Percentiles rank a stretch among this genome's conserved stretches.
phyloP scores from a whole-genome alignment of 2,888 invertebrate genomes.

The Cataglyphis cursor region DNA sequence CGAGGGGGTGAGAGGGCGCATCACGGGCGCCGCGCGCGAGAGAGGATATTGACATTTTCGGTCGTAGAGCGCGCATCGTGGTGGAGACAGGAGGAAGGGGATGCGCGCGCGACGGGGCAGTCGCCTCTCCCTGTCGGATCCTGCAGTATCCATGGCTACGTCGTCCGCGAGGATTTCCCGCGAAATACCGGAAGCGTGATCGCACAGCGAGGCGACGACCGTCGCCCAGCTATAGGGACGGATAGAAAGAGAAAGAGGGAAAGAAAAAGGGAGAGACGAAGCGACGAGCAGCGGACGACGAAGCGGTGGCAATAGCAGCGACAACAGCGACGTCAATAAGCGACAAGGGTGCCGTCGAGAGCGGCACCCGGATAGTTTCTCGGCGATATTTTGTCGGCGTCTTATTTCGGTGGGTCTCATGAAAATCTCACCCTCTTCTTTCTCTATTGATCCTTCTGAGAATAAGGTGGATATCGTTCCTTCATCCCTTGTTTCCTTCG shows the following conservation, averaged over 20 bases:
- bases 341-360: constrained; percentile 43
- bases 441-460: neutral
- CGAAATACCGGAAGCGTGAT: constrained; percentile 73
- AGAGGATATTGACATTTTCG: constrained; percentile 86
- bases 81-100: constrained; percentile 62
- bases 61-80: constrained; percentile 84
- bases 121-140: constrained; percentile 77
- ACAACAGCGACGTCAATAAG: constrained; percentile 15
- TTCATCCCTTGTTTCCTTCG: constrained; percentile 22
- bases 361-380: constrained; percentile 40
- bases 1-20: constrained; percentile 75
- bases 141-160: constrained; percentile 82
- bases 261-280: constrained; percentile 4
- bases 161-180: constrained; percentile 78
- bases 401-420: constrained; percentile 62
- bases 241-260: constrained; percentile 4
- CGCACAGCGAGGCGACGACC: constrained; percentile 39
- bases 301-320: constrained; percentile 3
- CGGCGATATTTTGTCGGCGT: constrained; percentile 32
- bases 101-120: constrained; percentile 77
- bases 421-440: constrained; percentile 46
- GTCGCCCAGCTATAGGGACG: constrained; percentile 32
- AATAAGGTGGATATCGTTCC: constrained; percentile 38
- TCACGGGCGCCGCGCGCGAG: constrained; percentile 79
- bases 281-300: neutral